These are phyloP conservation scores for Periparus ater DNA, from an alignment of 2,797 vertebrate genomes.

Conservation along the genomic window DNA sequence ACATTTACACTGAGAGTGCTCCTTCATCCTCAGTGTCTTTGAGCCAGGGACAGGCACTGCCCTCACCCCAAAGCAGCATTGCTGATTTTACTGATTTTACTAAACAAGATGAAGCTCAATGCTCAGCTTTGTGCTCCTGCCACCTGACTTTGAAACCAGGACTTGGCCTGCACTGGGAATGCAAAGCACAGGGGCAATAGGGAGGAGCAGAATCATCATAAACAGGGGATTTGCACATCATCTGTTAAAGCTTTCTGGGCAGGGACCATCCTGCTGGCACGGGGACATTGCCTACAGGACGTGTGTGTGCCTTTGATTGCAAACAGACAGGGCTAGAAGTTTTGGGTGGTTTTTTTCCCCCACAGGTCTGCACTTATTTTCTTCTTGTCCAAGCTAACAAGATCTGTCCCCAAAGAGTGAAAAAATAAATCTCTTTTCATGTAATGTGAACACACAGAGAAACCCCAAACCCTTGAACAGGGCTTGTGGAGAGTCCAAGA, in stretches of 20 bases:
- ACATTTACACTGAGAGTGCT: not conserved
- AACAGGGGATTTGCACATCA: not conserved
- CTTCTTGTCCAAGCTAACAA: not conserved
- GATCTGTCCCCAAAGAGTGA: not conserved
- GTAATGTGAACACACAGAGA: not conserved
- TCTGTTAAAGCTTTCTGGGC: not conserved
- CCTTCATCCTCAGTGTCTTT: not conserved
- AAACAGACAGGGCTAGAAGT: not conserved
- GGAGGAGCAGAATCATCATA: not conserved
- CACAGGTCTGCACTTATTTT: not conserved
- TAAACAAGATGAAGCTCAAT: not conserved
- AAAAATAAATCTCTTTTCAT: not conserved
- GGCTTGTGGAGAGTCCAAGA: not conserved
- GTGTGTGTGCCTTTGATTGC: not conserved
- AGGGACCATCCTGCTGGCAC: not conserved
- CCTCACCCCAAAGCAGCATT: not conserved
- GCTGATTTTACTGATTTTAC: slow-evolving; percentile 4
- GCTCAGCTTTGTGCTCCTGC: not conserved
- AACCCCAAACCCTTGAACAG: not conserved
- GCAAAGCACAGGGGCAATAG: not conserved
- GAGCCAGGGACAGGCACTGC: not conserved
- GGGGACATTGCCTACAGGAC: not conserved
- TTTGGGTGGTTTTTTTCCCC: not conserved
- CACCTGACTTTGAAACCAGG: not conserved
- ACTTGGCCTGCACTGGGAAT: not conserved